Conservation (phyloP, 2,113 vertebrate species). For the Brienomyrus longianalis region DNA sequence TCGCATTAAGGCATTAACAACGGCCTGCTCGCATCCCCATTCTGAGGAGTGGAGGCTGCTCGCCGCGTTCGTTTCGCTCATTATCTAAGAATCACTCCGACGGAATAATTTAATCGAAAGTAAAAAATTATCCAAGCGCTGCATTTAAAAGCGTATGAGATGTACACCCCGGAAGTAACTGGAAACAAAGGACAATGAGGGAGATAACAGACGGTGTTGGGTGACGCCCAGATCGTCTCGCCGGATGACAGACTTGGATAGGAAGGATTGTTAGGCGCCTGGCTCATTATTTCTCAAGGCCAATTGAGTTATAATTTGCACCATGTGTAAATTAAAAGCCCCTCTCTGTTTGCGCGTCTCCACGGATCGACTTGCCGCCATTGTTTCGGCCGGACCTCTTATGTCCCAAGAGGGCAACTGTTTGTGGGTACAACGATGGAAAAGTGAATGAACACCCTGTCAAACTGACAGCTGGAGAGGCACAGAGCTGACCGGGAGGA, state of each 20-base stretch:
- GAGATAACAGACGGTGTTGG: neutral
- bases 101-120: neutral
- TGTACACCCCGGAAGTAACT: neutral
- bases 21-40: neutral
- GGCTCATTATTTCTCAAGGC: conserved; percentile 38
- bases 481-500: neutral
- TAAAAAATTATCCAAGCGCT: neutral
- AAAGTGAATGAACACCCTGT: neutral
- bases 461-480: neutral
- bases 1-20: neutral
- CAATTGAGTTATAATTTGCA: conserved; percentile 48
- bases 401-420: neutral
- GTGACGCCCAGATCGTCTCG: neutral
- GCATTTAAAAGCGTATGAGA: neutral
- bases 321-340: conserved; percentile 48
- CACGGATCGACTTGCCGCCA: neutral
- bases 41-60: neutral
- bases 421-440: neutral
- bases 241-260: conserved; percentile 14
- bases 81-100: neutral
- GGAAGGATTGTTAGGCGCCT: conserved; percentile 1
- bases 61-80: neutral
- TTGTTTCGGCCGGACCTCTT: neutral
- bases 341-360: neutral
- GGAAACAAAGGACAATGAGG: neutral